Conservation (phyloP, 2,888 invertebrate species). For the Amblyjoppa proteus region DNA sequence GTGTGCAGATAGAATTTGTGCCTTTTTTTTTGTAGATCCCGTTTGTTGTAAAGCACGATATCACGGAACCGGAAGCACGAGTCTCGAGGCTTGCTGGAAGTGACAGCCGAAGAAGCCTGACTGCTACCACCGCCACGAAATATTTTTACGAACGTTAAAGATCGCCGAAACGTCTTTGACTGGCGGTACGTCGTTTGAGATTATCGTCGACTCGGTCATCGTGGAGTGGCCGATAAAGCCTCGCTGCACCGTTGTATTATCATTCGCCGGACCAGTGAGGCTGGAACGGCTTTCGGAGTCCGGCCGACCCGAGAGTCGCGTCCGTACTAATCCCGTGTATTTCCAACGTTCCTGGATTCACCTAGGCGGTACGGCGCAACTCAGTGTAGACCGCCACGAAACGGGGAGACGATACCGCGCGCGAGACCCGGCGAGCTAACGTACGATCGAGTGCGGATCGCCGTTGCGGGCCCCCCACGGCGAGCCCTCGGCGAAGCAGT, state of each 20-base stretch:
- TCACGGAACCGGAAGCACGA: slow-evolving; percentile 23
- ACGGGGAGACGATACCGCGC: slow-evolving; percentile 50
- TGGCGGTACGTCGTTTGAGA: slow-evolving; percentile 81
- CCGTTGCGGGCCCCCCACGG: slow-evolving; percentile 60
- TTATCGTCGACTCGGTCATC: slow-evolving; percentile 78
- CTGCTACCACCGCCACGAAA: slow-evolving; percentile 38
- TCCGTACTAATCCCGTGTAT: slow-evolving; percentile 76
- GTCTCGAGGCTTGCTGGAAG: not conserved
- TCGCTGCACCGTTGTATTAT: slow-evolving; percentile 79
- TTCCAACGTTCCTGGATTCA: slow-evolving; percentile 69
- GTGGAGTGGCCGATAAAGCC: slow-evolving; percentile 36
- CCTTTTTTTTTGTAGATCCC: not conserved
- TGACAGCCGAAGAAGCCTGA: not conserved
- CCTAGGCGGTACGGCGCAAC: slow-evolving; percentile 66
- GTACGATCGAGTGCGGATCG: slow-evolving; percentile 71
- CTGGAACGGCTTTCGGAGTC: slow-evolving; percentile 79
- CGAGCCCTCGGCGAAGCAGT: slow-evolving; percentile 40
- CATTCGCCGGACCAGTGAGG: slow-evolving; percentile 85
- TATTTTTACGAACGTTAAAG: slow-evolving; percentile 25
- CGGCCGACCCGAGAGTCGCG: slow-evolving; percentile 80
- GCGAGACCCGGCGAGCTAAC: slow-evolving; percentile 68
- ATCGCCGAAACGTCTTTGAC: slow-evolving; percentile 55
- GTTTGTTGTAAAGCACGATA: not conserved
- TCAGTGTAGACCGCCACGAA: slow-evolving; percentile 39
- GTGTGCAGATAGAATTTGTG: not conserved